Percentiles rank a stretch among this genome's conserved stretches.
Conservation (phyloP, 2,888 invertebrate genomes). For the Eremobia ochroleuca region DNA sequence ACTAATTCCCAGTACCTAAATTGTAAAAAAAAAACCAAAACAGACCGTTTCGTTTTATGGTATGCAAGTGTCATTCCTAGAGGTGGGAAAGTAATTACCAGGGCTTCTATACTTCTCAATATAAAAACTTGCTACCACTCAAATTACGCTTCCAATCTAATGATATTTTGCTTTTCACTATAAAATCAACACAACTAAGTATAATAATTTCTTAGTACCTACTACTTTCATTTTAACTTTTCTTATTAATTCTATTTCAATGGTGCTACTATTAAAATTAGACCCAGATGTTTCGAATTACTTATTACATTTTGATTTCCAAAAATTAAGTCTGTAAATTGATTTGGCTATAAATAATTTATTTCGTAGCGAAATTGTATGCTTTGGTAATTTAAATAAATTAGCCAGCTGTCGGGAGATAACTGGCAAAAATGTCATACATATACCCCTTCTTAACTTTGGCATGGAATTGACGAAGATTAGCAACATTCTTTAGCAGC, state of each 20-base stretch:
- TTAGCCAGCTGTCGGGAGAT: background rate
- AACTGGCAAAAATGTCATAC: background rate
- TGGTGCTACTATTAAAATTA: constrained; percentile 33
- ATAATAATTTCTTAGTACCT: constrained; percentile 13
- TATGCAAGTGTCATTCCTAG: background rate
- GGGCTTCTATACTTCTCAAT: no score
- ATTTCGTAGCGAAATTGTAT: no score
- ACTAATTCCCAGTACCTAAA: background rate
- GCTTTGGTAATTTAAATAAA: background rate
- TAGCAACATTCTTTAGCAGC: background rate
- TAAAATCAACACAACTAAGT: constrained; percentile 17
- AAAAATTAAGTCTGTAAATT: background rate
- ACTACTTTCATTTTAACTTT: constrained; percentile 16
- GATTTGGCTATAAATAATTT: background rate
- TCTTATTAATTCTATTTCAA: constrained; percentile 31
- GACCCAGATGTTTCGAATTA: constrained; percentile 35
- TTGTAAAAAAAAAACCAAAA: background rate
- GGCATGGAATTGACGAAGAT: background rate
- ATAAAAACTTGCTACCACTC: constrained; percentile 18
- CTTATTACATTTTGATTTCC: background rate
- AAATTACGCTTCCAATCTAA: constrained; percentile 16
- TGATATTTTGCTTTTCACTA: background rate
- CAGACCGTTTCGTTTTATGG: background rate
- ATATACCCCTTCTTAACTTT: background rate
- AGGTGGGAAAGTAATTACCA: background rate